Evolutionary conservation across 1,140 invertebrate genomes (phyloP), one percentile per base, ranked within the genome.

Genomic region (Mylabris phalerata): DNA sequence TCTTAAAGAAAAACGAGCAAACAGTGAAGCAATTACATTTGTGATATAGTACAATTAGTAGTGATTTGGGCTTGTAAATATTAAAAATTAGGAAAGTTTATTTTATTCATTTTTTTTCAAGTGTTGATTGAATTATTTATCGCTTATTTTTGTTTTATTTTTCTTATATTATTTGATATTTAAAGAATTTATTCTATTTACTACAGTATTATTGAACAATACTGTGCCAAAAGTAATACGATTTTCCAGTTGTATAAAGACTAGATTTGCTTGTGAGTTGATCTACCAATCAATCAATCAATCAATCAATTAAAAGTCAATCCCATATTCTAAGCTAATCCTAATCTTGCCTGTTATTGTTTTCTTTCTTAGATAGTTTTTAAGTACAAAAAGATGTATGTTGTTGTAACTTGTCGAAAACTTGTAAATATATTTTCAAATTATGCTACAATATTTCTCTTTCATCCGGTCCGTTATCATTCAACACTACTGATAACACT

Each of bases 261-360:
- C 61, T 62, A 57, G 19, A 19, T 56, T 62, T 57, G 57, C 59
- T 63, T 66, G 57, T 62, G 64, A 66, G 56, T 64, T 55, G 39
- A 7, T 19, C 19, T 19, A 19, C 19, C 19, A 19, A 19, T 19
- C 19, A 19, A 40, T 40, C 9, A 42, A n/a, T 42, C 11, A 11
- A 61, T 60, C 60, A 66, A 66, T n/a, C n/a, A n/a, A n/a, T n/a
- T n/a, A n/a, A n/a, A 42, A 59, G 55, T 61, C 48, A 66, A 57
- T 44, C 32, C 52, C 39, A 50, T 59, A 64, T 65, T 54, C 50
- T 71, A 69, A 67, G 69, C 67, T 69, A 65, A 67, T 67, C 64
- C 62, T 68, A 65, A 55, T 69, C 69, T 71, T 71, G 69, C 69
- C 69, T 66, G 69, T 71, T 71, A 71, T 69, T 71, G 66, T 69